These are phyloP conservation scores for Ophioninae sp. DNA, from an alignment of 2,888 invertebrate genomes.

Conservation along the genomic window DNA sequence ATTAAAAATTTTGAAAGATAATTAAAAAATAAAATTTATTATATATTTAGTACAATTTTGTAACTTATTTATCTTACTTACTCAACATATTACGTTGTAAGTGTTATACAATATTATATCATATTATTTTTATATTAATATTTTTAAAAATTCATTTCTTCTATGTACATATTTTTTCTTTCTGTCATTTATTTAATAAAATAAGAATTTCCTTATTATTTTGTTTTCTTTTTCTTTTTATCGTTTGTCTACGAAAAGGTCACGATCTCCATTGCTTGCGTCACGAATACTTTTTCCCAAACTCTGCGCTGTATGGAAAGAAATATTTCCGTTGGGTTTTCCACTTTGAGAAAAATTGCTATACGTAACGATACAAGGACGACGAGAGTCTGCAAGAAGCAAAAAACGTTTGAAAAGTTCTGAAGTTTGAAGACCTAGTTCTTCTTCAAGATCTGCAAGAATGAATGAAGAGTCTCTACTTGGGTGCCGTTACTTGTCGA, in stretches of 20 bases:
- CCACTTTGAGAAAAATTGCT: neutral
- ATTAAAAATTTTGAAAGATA: no score
- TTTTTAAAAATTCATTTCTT: no score
- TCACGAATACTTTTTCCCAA: constrained; percentile 2
- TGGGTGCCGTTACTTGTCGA: neutral
- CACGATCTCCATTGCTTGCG: constrained; percentile 15
- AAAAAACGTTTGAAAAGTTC: neutral
- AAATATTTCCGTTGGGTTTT: neutral
- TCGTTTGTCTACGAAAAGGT: constrained; percentile 29
- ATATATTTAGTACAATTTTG: no score
- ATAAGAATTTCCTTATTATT: neutral
- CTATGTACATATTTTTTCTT: no score
- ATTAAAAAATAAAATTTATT: no score
- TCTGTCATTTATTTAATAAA: no score
- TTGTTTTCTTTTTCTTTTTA: neutral
- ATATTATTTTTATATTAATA: no score
- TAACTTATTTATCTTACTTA: no score
- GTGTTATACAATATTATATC: no score
- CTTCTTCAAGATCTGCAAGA: neutral
- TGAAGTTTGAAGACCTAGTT: neutral
- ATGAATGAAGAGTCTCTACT: no score
- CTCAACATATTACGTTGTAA: no score
- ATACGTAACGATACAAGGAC: neutral
- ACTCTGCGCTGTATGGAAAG: neutral
- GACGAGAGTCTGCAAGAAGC: neutral